These are phyloP conservation scores for Hycleus phaleratus DNA, from an alignment of 1,140 invertebrate genomes.

Conservation along the genomic window DNA sequence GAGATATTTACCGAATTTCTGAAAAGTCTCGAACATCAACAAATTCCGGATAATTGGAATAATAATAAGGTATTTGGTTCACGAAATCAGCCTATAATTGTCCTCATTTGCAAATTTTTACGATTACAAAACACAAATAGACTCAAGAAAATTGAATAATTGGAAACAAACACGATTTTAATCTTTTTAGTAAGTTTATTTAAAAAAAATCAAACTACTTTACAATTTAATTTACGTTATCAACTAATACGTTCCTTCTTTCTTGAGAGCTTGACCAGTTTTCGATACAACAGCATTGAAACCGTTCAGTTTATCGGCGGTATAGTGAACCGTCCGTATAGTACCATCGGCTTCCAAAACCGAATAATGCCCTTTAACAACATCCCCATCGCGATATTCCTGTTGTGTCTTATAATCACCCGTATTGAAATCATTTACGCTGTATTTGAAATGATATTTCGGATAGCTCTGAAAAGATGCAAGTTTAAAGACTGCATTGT, in stretches of 20 bases:
- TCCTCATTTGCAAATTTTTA: no score
- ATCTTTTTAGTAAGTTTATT: no score
- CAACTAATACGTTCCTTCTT: background rate
- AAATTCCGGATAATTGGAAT: no score
- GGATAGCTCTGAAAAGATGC: constrained; percentile 46
- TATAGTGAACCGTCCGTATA: constrained; percentile 3
- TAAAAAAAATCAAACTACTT: no score
- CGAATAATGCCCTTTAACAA: background rate
- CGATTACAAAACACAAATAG: no score
- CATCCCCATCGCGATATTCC: constrained; percentile 10
- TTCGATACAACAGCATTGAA: constrained; percentile 1
- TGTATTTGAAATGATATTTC: constrained; percentile 59
- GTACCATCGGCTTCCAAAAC: constrained; percentile 4
- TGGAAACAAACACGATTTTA: no score
- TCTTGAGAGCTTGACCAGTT: background rate
- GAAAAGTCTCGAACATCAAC: no score
- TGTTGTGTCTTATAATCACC: constrained; percentile 53
- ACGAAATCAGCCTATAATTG: no score
- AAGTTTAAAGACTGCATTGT: background rate
- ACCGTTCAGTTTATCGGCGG: constrained; percentile 3
- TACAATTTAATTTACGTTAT: no score
- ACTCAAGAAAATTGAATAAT: no score
- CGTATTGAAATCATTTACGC: constrained; percentile 58
- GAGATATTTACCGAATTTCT: no score
- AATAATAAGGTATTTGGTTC: no score